Conservation (phyloP, 37 sponge, comb jelly and placozoan species). For the Hexactinellida sp. region DNA sequence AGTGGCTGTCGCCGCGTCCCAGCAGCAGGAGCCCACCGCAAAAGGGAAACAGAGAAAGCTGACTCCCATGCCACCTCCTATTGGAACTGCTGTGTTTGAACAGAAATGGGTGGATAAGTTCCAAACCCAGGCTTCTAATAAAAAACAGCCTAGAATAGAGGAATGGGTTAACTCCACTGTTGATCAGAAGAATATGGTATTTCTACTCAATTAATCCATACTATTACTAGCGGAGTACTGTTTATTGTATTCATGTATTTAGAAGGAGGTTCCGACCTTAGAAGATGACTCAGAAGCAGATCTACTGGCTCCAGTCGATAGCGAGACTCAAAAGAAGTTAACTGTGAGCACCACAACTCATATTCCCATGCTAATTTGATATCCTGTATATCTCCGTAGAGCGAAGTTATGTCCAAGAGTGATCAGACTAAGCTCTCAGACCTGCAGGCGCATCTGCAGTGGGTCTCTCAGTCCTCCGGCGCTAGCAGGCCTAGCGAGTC, state of each 20-base stretch:
- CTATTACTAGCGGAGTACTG: too few species aligned
- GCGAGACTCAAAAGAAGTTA: neutral
- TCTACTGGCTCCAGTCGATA: neutral
- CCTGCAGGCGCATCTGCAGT: neutral
- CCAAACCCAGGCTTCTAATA: neutral
- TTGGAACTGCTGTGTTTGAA: neutral
- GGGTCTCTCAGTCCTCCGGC: neutral
- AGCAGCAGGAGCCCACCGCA: neutral
- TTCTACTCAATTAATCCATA: too few species aligned
- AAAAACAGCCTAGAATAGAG: constrained; percentile 1
- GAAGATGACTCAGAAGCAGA: constrained; percentile 15
- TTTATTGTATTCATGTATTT: too few species aligned
- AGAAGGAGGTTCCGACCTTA: neutral
- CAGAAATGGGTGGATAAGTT: constrained; percentile 13
- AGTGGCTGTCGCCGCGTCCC: neutral
- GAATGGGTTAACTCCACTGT: neutral
- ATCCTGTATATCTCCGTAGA: neutral
- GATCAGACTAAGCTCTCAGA: neutral
- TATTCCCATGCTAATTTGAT: neutral
- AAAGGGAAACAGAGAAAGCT: neutral
- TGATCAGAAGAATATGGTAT: neutral
- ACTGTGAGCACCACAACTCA: neutral
- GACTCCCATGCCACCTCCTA: neutral
- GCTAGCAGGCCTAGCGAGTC: neutral
- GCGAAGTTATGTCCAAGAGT: neutral